phyloP scores from a whole-genome alignment of 2,888 invertebrate species.

The Microctonus brassicae region DNA sequence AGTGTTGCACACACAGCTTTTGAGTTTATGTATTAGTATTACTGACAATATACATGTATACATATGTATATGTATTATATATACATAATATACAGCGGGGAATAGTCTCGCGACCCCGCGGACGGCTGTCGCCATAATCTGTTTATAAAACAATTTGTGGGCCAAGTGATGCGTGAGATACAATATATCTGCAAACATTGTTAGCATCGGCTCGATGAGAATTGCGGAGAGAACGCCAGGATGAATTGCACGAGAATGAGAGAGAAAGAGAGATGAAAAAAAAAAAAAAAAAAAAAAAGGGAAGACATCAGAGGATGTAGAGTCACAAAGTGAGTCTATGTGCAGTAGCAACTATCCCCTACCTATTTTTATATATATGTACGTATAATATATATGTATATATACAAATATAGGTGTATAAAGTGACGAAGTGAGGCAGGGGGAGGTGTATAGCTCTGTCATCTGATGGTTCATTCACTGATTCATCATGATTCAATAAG shows the following conservation, averaged over 20 bases:
- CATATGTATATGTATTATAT: conserved; percentile 14
- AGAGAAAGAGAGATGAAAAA: conserved; percentile 51
- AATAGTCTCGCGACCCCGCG: conserved; percentile 65
- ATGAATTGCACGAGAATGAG: background rate
- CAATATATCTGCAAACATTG: conserved; percentile 71
- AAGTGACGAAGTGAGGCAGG: background rate
- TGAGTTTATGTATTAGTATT: conserved; percentile 29
- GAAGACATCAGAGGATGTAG: conserved; percentile 10
- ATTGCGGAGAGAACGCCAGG: conserved; percentile 55
- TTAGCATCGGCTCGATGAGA: conserved; percentile 70
- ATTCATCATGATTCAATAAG: conserved; percentile 48
- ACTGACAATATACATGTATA: conserved; percentile 38
- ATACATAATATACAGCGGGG: conserved; percentile 32
- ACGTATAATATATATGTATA: too few relatives aligned
- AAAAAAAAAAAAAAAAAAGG: too few relatives aligned
- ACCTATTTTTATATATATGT: background rate
- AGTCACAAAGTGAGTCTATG: conserved; percentile 29
- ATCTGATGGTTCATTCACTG: conserved; percentile 44
- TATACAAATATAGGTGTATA: background rate
- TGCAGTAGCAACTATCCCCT: conserved; percentile 28
- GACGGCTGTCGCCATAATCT: conserved; percentile 78
- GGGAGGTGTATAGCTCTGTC: conserved; percentile 16
- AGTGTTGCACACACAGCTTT: background rate
- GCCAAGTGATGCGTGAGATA: conserved; percentile 78
- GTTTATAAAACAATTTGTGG: conserved; percentile 86